Conservation (phyloP, 1,140 invertebrate genomes). For the Drosophila elegans region DNA sequence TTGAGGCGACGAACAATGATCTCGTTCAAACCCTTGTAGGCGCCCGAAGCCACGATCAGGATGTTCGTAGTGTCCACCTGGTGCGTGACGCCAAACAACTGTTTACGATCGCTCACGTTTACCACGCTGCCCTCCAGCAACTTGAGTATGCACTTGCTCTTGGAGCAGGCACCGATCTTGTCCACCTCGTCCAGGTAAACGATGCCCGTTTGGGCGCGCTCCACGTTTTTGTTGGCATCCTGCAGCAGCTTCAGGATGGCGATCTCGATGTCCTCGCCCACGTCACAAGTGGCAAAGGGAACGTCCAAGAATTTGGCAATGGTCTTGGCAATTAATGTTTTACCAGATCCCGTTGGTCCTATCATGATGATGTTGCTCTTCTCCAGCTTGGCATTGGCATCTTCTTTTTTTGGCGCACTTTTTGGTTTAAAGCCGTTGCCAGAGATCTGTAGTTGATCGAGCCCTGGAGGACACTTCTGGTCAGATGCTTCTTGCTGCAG, state of each 20-base stretch:
- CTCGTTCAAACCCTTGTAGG: constrained; percentile 98
- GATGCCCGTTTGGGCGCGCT: constrained; percentile 98
- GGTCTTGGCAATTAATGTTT: constrained; percentile 98
- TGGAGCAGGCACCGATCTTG: constrained; percentile 99
- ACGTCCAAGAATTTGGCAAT: constrained; percentile 98
- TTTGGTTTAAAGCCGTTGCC: constrained; percentile 89
- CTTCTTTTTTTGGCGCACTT: constrained; percentile 84
- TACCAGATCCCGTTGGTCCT: constrained; percentile 99
- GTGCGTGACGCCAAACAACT: constrained; percentile 96
- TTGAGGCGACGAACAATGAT: constrained; percentile 96
- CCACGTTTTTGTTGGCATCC: constrained; percentile 98
- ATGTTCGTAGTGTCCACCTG: constrained; percentile 99
- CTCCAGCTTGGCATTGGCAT: constrained; percentile 94
- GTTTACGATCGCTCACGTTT: constrained; percentile 98
- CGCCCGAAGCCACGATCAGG: constrained; percentile 99
- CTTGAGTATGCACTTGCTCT: constrained; percentile 99
- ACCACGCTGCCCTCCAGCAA: constrained; percentile 99
- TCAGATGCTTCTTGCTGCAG: constrained; percentile 85
- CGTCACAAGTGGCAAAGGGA: constrained; percentile 99
- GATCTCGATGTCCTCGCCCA: constrained; percentile 99
- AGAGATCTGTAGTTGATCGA: constrained; percentile 93
- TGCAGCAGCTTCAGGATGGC: constrained; percentile 98
- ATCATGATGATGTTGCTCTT: constrained; percentile 99
- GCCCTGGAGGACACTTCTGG: constrained; percentile 79
- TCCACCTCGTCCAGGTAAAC: constrained; percentile 99